Base-by-base conservation (phyloP, 1,140 invertebrate genomes). In the Lanistes nyassanus region DNA sequence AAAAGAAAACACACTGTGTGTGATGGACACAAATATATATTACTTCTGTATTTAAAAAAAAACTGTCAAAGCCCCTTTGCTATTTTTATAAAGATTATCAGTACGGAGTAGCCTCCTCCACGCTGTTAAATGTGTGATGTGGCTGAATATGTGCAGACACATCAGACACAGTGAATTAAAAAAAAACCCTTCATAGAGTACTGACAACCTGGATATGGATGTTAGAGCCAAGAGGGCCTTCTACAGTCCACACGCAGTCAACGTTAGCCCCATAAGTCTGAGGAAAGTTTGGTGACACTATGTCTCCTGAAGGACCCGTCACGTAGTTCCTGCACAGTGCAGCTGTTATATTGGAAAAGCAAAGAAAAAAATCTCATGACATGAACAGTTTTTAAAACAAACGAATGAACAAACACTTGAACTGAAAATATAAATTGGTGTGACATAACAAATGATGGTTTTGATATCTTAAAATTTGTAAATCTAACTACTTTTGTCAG, bases 161-260 rank as follows among this genome's bases (percentile, higher is more conserved):
- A 66, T 19, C 23, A 53, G 34, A 51, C 21, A 37, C 42, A 16
- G 13, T 37, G 56, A 64, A 42, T n/a, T 26, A 36, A 9, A 56
- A 23, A 21, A 6, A 31, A 16, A 6, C 19, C 7, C 53, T 16
- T 19, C 26, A 31, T 3, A 42, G 29, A 31, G 29, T 72, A 29
- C 7, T 26, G 26, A 55, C 13, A 29, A 73, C 93, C 90, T 94
- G 93, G 73, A 98, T 90, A 47, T 97, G 92, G 77, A 98, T 96
- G 83, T 96, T 97, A 87, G 97, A 95, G 56, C 97, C 97, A 89
- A 98, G 93, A 6, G 97, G 97, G 37, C 96, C 97, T 91, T 99
- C 97, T 64, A 99, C 90, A 0, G 97, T 98, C 97, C 97, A 99
- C 90, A 97, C 97, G 88, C 97, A 99, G 85, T 98, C 96, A 74